phyloP scores from a whole-genome alignment of 2,113 vertebrate species.

The Perccottus glenii region DNA sequence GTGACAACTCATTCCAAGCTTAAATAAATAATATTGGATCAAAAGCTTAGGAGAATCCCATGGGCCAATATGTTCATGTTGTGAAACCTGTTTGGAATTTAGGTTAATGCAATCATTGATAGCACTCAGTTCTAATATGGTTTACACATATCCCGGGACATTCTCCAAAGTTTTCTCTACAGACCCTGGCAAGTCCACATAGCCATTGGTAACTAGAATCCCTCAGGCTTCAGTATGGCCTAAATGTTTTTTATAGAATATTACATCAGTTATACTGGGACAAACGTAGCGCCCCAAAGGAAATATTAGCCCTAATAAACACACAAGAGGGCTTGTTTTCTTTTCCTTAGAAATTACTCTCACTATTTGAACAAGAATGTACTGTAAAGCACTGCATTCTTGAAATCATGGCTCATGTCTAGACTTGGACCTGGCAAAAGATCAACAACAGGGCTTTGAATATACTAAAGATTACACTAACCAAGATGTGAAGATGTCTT shows the following conservation, averaged over 20 bases:
- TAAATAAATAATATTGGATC: slow-evolving; percentile 55
- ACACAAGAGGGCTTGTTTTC: slow-evolving; percentile 44
- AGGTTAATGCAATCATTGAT: slow-evolving; percentile 75
- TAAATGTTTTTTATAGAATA: slow-evolving; percentile 58
- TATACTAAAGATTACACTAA: not conserved
- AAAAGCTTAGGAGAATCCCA: slow-evolving; percentile 66
- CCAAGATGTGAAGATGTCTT: too few species aligned
- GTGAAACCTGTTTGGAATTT: slow-evolving; percentile 61
- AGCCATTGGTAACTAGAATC: slow-evolving; percentile 40
- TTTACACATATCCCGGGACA: slow-evolving; percentile 70
- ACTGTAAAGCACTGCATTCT: slow-evolving; percentile 27
- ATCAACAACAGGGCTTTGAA: not conserved
- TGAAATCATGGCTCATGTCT: slow-evolving; percentile 42
- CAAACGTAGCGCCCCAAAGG: slow-evolving; percentile 36
- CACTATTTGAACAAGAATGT: slow-evolving; percentile 35
- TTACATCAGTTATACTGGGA: slow-evolving; percentile 53
- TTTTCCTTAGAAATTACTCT: slow-evolving; percentile 17
- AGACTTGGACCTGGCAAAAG: slow-evolving; percentile 27
- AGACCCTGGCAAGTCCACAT: slow-evolving; percentile 54
- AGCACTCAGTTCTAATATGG: slow-evolving; percentile 68
- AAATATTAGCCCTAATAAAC: slow-evolving; percentile 57
- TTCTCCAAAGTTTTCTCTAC: slow-evolving; percentile 63
- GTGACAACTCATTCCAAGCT: slow-evolving; percentile 41
- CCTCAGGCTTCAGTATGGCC: slow-evolving; percentile 48
- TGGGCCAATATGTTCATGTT: slow-evolving; percentile 68